Evolutionary conservation across 30 jellyfish, hydroid and myxozoan species (phyloP), one percentile per base, ranked within the genome.

Genomic region (Rhopilema esculentum): DNA sequence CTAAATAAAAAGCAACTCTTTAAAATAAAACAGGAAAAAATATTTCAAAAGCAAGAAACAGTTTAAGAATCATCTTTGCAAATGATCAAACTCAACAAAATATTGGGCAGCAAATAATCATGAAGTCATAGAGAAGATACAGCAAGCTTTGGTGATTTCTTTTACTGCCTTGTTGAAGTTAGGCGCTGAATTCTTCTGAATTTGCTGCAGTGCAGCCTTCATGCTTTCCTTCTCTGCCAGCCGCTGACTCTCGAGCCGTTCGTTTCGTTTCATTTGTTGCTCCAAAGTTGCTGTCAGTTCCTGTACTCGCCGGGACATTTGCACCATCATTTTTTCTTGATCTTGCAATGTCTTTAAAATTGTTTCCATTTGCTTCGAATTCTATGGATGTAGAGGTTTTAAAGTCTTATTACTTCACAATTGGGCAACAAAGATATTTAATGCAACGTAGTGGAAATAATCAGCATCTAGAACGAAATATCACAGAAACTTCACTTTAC

Each of bases 121-220:
- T 9, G 27, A 25, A 1, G 0, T 19, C 4, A 26, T 18, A 1
- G 26, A 77, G 87, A 93, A 91, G 98, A 93, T 93, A 93, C 98
- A 69, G 51, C 91, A 87, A 0, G 95, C 50, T 67, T 93, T 93
- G 29, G 85, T 8, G 32, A 88, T 50, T 18, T 93, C 98, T 67
- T 89, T 93, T 57, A 82, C 66, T 0, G 97, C 88, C 63, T 84
- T 93, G 50, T 80, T 93, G 31, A 93, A 84, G 29, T 83, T 72
- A 7, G 98, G 77, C 22, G 66, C 50, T 9, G 95, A 95, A 71
- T 86, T 93, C 88, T 93, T 93, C 80, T 93, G 98, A 40, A 88
- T 63, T 26, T 67, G 67, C 52, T 93, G 98, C 80, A 93, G 29
- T 65, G 68, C 75, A 17, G 66, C 91, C 73, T 88, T 89, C 70